Conservation (phyloP, 2,888 invertebrate species). For the Tinea trinotella region DNA sequence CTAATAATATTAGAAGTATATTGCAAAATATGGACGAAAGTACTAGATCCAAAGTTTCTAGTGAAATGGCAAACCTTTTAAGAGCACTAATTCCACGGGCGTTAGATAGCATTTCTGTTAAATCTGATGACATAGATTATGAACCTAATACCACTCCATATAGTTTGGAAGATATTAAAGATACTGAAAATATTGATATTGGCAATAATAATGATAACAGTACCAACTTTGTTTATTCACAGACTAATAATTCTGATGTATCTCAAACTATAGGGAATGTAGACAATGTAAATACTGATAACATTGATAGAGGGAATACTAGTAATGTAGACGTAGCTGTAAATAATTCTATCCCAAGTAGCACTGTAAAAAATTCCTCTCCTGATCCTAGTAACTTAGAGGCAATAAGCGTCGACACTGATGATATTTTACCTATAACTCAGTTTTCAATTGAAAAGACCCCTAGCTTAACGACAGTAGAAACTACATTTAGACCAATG, state of each 20-base stretch:
- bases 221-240: constrained; percentile 15
- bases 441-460: constrained; percentile 32
- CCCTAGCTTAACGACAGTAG: not conserved
- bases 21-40: constrained; percentile 58
- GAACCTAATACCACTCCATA: constrained; percentile 59
- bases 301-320: constrained; percentile 34
- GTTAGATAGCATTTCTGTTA: constrained; percentile 45
- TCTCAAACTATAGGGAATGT: constrained; percentile 43
- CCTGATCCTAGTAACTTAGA: not conserved
- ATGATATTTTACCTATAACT: constrained; percentile 10
- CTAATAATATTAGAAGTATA: constrained; percentile 60
- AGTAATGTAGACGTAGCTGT: constrained; percentile 28
- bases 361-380: constrained; percentile 4
- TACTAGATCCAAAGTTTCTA: constrained; percentile 59
- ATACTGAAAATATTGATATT: constrained; percentile 35
- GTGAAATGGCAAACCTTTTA: constrained; percentile 66
- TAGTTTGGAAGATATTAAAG: constrained; percentile 63
- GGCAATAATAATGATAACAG: constrained; percentile 26
- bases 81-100: constrained; percentile 65
- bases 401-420: not conserved
- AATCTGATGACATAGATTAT: constrained; percentile 45
- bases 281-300: constrained; percentile 59
- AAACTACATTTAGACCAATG: not conserved
- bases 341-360: constrained; percentile 25
- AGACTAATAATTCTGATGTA: constrained; percentile 30